Evolutionary conservation across 2,113 vertebrate genomes (phyloP).

Genomic region (Myiagra hebetior): DNA sequence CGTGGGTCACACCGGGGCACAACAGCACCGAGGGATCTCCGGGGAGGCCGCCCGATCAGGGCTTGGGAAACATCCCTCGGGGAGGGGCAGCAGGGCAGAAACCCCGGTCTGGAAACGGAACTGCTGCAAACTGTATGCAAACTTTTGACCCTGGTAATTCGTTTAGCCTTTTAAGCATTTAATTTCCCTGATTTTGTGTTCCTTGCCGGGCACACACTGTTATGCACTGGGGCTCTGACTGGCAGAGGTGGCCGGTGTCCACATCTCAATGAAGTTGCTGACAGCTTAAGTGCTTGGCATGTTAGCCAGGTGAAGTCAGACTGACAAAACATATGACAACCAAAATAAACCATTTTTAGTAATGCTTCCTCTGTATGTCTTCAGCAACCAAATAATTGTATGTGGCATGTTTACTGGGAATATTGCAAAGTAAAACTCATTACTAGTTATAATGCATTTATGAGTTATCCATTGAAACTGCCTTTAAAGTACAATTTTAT

Average conservation of each 20-base stretch:
- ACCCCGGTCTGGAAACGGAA: fast-evolving
- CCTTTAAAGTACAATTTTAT: neutral
- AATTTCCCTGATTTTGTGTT: neutral
- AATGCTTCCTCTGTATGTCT: neutral
- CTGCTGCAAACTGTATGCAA: neutral
- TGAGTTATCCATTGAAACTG: neutral
- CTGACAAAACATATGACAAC: neutral
- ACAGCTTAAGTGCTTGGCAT: neutral
- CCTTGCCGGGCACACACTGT: neutral
- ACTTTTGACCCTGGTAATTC: neutral
- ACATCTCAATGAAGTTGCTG: neutral
- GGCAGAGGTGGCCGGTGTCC: neutral
- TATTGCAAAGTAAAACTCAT: neutral
- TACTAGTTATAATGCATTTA: neutral
- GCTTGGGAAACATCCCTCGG: neutral
- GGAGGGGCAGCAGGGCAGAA: neutral
- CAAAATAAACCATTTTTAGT: neutral
- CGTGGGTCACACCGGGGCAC: neutral
- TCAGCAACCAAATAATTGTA: neutral
- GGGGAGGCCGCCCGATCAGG: too few relatives aligned
- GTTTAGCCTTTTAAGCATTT: neutral
- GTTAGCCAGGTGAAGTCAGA: neutral
- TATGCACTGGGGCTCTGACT: neutral
- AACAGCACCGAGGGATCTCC: neutral
- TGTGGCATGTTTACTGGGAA: neutral